Evolutionary conservation across 2,888 invertebrate genomes (phyloP).

Genomic region (Caradrina kadenii): DNA sequence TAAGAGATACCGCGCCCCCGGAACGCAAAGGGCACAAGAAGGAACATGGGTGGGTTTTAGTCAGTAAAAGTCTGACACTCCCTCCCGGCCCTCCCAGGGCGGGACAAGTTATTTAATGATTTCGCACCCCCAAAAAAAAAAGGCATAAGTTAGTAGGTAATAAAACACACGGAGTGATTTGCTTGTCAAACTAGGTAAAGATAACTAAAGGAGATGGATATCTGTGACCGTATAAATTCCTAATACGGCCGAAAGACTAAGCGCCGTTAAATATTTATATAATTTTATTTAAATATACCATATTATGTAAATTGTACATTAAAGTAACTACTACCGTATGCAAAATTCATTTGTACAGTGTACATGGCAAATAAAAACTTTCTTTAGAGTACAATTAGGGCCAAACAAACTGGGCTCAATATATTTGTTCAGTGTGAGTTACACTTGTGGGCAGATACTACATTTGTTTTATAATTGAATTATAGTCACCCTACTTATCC

Average conservation of each 20-base stretch:
- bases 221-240: background rate
- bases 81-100: too few relatives aligned
- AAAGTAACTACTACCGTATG: slow-evolving; percentile 48
- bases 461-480: slow-evolving; percentile 2
- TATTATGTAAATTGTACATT: slow-evolving; percentile 51
- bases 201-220: background rate
- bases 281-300: slow-evolving; percentile 32
- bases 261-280: slow-evolving; percentile 9
- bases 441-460: slow-evolving; percentile 29
- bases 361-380: slow-evolving; percentile 64
- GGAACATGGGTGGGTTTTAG: too few relatives aligned
- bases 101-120: too few relatives aligned
- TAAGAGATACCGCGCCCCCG: too few relatives aligned
- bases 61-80: too few relatives aligned
- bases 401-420: slow-evolving; percentile 55
- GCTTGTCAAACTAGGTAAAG: too few relatives aligned
- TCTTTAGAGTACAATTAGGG: slow-evolving; percentile 64
- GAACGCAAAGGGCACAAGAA: too few relatives aligned
- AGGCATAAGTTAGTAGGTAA: too few relatives aligned
- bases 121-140: too few relatives aligned
- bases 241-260: slow-evolving; percentile 13
- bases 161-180: too few relatives aligned
- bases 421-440: slow-evolving; percentile 41
- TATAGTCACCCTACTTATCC: background rate
- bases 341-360: slow-evolving; percentile 55